phyloP scores from a whole-genome alignment of 2,113 vertebrate species.

The Andinoacara biseriatus region DNA sequence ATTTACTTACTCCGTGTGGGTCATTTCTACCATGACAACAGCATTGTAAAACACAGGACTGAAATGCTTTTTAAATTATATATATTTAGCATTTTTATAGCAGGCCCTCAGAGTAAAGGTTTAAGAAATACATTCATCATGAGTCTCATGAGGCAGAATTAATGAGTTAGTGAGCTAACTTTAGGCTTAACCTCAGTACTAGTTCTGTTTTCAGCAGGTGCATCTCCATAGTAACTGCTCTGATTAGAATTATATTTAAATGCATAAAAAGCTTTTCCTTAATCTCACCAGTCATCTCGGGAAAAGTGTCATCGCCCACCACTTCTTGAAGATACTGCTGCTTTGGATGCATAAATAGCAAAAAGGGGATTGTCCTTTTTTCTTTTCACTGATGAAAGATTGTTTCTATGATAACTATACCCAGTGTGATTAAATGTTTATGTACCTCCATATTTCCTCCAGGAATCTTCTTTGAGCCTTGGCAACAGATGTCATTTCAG shows the following conservation, averaged over 20 bases:
- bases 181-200: background rate
- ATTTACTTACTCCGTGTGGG: background rate
- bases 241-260: conserved; percentile 52
- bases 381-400: background rate
- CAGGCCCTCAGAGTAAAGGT: background rate
- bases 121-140: background rate
- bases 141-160: background rate
- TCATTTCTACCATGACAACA: background rate
- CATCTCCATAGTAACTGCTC: conserved; percentile 23
- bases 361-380: background rate
- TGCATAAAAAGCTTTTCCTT: conserved; percentile 18
- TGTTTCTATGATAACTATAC: background rate
- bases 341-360: conserved; percentile 13
- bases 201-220: conserved; percentile 22
- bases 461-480: conserved; percentile 2
- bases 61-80: background rate
- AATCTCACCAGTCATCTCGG: conserved; percentile 14
- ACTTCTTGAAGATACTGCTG: conserved; percentile 3
- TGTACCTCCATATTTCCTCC: background rate
- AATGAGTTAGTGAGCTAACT: conserved; percentile 16
- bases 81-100: background rate
- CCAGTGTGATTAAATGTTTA: conserved; percentile 1
- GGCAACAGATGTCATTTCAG: background rate
- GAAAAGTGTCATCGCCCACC: conserved; percentile 8
- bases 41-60: background rate